Percentiles rank a stretch among this genome's conserved stretches.
phyloP scores from a whole-genome alignment of 2,113 vertebrate species.

The Aspiorhynchus laticeps region DNA sequence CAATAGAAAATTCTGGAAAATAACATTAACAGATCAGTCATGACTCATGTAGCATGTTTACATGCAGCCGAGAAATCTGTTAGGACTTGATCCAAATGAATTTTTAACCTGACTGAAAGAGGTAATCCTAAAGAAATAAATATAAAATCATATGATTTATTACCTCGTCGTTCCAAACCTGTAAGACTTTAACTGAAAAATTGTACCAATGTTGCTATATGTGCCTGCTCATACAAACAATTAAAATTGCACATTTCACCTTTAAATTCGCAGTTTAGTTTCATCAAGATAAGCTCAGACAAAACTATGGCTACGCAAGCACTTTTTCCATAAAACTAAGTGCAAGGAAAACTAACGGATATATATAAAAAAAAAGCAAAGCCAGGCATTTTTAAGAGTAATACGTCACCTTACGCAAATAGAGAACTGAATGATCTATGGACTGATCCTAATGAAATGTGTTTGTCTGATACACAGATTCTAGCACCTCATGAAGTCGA shows the following conservation, averaged over 20 bases:
- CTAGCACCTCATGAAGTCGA: not conserved
- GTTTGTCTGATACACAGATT: not conserved
- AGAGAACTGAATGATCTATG: not conserved
- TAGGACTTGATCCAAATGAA: not conserved
- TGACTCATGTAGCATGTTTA: not conserved
- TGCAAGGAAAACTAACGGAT: not conserved
- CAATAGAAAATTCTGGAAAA: not conserved
- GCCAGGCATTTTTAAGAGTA: not conserved
- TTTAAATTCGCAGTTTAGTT: not conserved
- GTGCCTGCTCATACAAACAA: not conserved
- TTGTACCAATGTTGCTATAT: not conserved
- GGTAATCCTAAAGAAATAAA: not conserved
- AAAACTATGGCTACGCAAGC: not conserved
- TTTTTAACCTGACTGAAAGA: not conserved
- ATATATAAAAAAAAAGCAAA: not conserved
- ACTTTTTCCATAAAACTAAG: not conserved
- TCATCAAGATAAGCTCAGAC: not conserved
- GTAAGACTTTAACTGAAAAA: not conserved
- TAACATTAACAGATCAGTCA: not conserved
- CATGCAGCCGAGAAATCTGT: not conserved
- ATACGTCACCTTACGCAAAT: not conserved
- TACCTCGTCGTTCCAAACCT: not conserved
- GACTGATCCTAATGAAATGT: not conserved
- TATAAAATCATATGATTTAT: too few species aligned
- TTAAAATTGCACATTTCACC: not conserved